These are phyloP conservation scores for Parazoanthus swiftii DNA, from an alignment of 92 coral and sea anemone genomes.

Conservation along the genomic window DNA sequence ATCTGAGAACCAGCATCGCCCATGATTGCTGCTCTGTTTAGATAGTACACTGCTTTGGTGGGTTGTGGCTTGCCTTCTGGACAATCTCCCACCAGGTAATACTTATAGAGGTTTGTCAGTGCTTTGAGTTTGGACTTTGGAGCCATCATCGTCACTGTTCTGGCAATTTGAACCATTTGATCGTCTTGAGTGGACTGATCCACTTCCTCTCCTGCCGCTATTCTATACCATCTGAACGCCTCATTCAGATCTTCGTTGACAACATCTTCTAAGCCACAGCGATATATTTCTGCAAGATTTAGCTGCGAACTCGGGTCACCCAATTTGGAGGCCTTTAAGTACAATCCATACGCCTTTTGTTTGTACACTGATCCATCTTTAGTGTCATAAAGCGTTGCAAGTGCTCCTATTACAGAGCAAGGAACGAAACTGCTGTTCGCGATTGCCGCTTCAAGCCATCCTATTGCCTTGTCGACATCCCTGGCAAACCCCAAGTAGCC, in stretches of 20 bases:
- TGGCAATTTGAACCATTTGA: background rate
- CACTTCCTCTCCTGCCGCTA: conserved; percentile 70
- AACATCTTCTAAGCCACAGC: conserved; percentile 67
- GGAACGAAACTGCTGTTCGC: conserved; percentile 30
- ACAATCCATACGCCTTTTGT: conserved; percentile 65
- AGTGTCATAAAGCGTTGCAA: conserved; percentile 51
- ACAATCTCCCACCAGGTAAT: conserved; percentile 58
- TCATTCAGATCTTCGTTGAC: conserved; percentile 63
- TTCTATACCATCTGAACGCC: conserved; percentile 76
- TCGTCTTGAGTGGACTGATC: background rate
- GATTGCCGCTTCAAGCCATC: conserved; percentile 62
- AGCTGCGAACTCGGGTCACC: conserved; percentile 53
- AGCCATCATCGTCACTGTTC: conserved; percentile 20
- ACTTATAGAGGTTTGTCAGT: conserved; percentile 40
- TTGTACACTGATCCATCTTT: conserved; percentile 47
- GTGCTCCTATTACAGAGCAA: background rate
- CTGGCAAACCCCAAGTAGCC: conserved; percentile 47
- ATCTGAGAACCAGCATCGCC: conserved; percentile 55
- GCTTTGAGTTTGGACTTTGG: conserved; percentile 23
- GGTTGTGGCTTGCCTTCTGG: conserved; percentile 72
- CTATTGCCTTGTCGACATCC: conserved; percentile 64
- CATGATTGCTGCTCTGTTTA: conserved; percentile 58
- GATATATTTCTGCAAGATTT: conserved; percentile 66
- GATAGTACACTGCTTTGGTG: conserved; percentile 61
- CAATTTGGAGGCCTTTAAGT: conserved; percentile 53